These are phyloP conservation scores for Neoaliturus tenellus DNA, from an alignment of 2,888 invertebrate species.

Conservation along the genomic window DNA sequence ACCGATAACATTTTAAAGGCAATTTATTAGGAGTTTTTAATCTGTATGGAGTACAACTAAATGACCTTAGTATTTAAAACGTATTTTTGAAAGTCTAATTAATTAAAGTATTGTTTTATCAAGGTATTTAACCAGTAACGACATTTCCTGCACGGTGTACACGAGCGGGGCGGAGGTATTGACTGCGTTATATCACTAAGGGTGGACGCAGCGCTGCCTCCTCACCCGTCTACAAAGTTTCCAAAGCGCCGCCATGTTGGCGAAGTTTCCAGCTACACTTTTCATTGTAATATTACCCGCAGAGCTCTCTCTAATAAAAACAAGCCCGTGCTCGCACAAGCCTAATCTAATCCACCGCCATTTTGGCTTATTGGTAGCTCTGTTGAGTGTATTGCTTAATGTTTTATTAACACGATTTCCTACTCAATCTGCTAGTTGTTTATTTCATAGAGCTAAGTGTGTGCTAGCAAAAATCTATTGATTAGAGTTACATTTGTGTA, in stretches of 20 bases:
- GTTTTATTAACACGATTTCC: neutral
- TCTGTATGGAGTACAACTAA: too few species aligned
- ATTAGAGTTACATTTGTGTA: too few species aligned
- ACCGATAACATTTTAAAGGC: too few species aligned
- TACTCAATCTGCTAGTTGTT: neutral
- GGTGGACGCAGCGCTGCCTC: conserved; percentile 33
- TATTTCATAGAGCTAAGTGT: neutral
- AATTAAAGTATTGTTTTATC: too few species aligned
- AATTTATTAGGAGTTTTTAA: too few species aligned
- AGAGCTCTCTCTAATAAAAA: conserved; percentile 51
- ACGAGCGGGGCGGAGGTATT: neutral
- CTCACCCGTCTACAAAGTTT: conserved; percentile 52
- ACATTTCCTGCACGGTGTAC: too few species aligned
- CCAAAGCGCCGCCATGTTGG: conserved; percentile 42
- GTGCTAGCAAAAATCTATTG: too few species aligned
- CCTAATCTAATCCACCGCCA: conserved; percentile 38
- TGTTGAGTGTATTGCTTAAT: conserved; percentile 33
- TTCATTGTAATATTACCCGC: conserved; percentile 53
- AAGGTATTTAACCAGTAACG: too few species aligned
- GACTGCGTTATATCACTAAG: conserved; percentile 3
- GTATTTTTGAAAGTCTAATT: too few species aligned
- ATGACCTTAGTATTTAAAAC: too few species aligned
- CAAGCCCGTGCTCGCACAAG: conserved; percentile 31
- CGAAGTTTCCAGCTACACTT: conserved; percentile 39
- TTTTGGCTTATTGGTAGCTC: conserved; percentile 22